Conservation (phyloP, 2,113 vertebrate species). For the Apeltes quadracus region DNA sequence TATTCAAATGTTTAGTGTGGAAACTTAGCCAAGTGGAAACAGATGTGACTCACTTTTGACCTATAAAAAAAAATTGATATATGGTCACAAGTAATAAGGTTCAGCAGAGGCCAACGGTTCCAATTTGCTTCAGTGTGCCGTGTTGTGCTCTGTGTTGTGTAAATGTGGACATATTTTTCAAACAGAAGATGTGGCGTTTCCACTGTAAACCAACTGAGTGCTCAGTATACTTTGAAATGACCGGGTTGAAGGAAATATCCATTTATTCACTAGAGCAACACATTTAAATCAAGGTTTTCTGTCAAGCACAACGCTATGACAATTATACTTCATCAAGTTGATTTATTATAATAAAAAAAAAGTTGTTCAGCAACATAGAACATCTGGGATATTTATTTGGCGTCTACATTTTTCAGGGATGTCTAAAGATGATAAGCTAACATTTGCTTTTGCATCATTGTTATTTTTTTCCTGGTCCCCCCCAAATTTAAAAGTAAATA, state of each 20-base stretch:
- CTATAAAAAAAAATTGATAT: conserved; percentile 96
- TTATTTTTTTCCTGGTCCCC: conserved; percentile 15
- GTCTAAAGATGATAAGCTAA: conserved; percentile 31
- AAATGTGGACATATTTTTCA: conserved; percentile 89
- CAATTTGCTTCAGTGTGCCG: conserved; percentile 95
- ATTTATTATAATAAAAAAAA: conserved; percentile 35
- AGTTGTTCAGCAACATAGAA: conserved; percentile 31
- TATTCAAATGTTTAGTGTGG: conserved; percentile 90
- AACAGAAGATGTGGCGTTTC: conserved; percentile 85
- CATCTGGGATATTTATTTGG: conserved; percentile 28
- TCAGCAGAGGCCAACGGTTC: conserved; percentile 91
- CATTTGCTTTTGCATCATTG: neutral
- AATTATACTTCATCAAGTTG: conserved; percentile 48
- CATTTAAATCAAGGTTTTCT: conserved; percentile 76
- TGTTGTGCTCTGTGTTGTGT: conserved; percentile 91
- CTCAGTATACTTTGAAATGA: conserved; percentile 47
- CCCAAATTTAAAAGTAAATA: conserved; percentile 17
- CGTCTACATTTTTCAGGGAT: conserved; percentile 13
- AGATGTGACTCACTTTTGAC: conserved; percentile 92
- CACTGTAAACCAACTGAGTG: conserved; percentile 25
- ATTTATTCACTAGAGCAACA: conserved; percentile 77
- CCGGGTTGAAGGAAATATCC: conserved; percentile 70
- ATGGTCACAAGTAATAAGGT: conserved; percentile 90
- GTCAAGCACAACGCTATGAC: conserved; percentile 47
- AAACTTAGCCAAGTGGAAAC: conserved; percentile 94